Conservation (phyloP, 1,140 invertebrate genomes). For the Neodiprion lecontei region DNA sequence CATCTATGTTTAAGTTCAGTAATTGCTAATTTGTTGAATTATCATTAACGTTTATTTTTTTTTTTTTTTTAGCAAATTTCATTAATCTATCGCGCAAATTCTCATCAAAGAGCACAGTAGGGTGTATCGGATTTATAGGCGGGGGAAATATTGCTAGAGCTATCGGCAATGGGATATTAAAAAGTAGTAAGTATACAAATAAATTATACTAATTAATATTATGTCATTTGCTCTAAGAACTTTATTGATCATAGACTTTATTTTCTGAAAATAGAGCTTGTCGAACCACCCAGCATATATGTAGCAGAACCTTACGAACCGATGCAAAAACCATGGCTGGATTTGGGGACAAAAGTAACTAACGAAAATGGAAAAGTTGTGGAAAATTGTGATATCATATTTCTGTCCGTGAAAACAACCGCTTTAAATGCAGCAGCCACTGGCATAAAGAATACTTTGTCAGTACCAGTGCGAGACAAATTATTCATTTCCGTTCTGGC, state of each 20-base stretch:
- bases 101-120: neutral
- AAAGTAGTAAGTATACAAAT: constrained; percentile 5
- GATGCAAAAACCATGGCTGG: constrained; percentile 58
- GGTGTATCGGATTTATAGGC: constrained; percentile 14
- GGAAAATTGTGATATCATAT: constrained; percentile 73
- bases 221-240: neutral
- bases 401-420: constrained; percentile 83
- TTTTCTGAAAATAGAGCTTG: neutral
- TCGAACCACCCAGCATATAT: neutral
- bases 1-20: no score
- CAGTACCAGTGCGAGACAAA: constrained; percentile 57
- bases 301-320: constrained; percentile 14
- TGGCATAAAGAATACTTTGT: constrained; percentile 52
- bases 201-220: neutral
- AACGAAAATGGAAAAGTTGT: constrained; percentile 66
- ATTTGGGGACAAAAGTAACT: constrained; percentile 65
- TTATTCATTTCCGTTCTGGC: constrained; percentile 79
- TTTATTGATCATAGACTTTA: neutral
- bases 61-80: neutral
- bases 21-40: no score
- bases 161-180: constrained; percentile 15
- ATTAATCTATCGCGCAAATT: neutral
- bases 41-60: no score
- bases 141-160: constrained; percentile 12
- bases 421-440: constrained; percentile 69